These are phyloP conservation scores for Diuraphis noxia DNA, from an alignment of 1,140 invertebrate species.

Conservation along the genomic window DNA sequence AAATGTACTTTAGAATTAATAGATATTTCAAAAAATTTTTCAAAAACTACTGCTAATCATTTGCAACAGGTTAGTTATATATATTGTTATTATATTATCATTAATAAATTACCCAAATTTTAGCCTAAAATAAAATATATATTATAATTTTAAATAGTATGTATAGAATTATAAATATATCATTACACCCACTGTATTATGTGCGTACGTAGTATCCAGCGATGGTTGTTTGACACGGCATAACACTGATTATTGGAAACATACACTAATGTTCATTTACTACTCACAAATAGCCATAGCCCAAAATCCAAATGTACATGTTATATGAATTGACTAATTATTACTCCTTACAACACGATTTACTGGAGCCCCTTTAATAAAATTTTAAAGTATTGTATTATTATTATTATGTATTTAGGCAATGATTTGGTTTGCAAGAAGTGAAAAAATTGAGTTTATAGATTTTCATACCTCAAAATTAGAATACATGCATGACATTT, in stretches of 20 bases:
- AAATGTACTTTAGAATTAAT: slow-evolving; percentile 29
- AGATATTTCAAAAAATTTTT: slow-evolving; percentile 27
- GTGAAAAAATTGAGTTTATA: not conserved
- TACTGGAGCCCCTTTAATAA: no score
- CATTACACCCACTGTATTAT: not conserved
- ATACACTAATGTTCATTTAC: no score
- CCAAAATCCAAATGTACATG: no score
- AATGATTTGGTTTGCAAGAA: slow-evolving; percentile 44
- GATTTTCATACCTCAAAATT: not conserved
- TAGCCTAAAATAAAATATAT: not conserved
- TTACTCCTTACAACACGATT: no score
- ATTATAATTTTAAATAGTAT: not conserved
- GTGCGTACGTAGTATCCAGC: no score
- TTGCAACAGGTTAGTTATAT: slow-evolving; percentile 14
- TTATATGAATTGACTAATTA: no score
- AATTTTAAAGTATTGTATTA: not conserved
- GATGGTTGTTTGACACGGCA: no score
- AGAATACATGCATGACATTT: not conserved
- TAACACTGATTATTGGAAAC: no score
- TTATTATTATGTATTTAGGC: slow-evolving; percentile 3
- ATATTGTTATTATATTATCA: not conserved
- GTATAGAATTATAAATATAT: not conserved
- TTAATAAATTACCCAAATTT: no score
- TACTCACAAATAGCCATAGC: no score
- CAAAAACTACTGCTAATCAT: slow-evolving; percentile 15